Conservation (phyloP, 2,113 vertebrate genomes). For the Psephotus haematonotus region DNA sequence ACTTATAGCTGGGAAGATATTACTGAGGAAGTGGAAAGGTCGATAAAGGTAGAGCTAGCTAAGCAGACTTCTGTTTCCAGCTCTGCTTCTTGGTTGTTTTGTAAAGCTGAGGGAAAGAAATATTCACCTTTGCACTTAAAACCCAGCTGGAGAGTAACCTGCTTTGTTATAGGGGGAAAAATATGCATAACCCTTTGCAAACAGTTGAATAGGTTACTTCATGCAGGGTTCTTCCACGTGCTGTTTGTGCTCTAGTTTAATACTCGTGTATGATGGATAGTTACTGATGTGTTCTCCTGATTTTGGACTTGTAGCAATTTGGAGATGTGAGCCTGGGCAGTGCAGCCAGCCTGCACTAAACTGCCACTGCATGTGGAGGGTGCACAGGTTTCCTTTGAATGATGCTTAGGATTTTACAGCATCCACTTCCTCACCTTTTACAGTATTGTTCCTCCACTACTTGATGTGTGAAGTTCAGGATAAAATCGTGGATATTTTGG, state of each 20-base stretch:
- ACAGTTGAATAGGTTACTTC: not conserved
- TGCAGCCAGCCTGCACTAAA: not conserved
- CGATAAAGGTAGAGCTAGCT: not conserved
- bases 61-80: not conserved
- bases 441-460: not conserved
- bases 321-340: not conserved
- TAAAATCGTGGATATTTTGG: not conserved
- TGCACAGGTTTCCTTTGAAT: not conserved
- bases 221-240: accelerated
- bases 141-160: not conserved
- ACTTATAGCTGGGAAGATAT: not conserved
- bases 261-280: not conserved
- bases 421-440: not conserved
- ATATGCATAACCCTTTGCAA: accelerated
- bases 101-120: not conserved
- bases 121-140: not conserved
- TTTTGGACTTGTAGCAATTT: not conserved
- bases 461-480: not conserved
- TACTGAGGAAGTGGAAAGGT: not conserved
- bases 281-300: too few species aligned
- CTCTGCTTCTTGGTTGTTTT: not conserved
- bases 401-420: not conserved
- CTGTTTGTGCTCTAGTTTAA: not conserved
- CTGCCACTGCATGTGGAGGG: not conserved
- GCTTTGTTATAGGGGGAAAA: not conserved